phyloP scores from a whole-genome alignment of 2,113 vertebrate species.

The Climacteris rufus region DNA sequence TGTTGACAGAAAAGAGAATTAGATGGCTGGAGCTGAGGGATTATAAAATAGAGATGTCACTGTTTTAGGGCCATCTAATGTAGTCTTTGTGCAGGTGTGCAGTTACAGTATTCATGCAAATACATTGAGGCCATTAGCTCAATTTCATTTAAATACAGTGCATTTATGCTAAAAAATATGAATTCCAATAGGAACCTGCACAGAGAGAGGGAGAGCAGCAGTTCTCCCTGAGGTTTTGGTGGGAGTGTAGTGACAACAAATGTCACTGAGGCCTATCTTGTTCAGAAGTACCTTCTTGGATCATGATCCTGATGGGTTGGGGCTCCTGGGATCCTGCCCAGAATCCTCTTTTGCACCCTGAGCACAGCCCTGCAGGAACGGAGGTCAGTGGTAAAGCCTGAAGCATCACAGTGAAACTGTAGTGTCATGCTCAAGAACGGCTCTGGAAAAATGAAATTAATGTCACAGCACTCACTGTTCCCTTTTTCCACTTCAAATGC shows the following conservation, averaged over 20 bases:
- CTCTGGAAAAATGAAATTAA: background rate
- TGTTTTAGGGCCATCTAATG: background rate
- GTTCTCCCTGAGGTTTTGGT: background rate
- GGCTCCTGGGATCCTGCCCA: background rate
- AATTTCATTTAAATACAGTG: background rate
- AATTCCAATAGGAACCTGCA: background rate
- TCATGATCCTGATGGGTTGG: background rate
- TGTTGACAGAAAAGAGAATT: background rate
- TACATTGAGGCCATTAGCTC: fast-evolving
- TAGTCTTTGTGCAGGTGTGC: background rate
- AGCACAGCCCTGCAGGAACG: background rate
- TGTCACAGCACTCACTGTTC: background rate
- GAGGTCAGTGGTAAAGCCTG: background rate
- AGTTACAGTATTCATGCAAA: background rate
- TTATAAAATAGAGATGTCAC: background rate
- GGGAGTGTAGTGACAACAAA: background rate
- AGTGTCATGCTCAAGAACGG: background rate
- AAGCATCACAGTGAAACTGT: background rate
- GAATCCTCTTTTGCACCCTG: background rate
- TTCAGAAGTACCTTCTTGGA: background rate
- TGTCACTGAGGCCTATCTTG: background rate
- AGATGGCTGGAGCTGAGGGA: background rate
- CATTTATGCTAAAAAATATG: background rate
- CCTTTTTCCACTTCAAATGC: background rate
- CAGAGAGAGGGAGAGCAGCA: background rate